Evolutionary conservation across 2,888 invertebrate species (phyloP).

Genomic region (Branchipolynoe longqiensis): DNA sequence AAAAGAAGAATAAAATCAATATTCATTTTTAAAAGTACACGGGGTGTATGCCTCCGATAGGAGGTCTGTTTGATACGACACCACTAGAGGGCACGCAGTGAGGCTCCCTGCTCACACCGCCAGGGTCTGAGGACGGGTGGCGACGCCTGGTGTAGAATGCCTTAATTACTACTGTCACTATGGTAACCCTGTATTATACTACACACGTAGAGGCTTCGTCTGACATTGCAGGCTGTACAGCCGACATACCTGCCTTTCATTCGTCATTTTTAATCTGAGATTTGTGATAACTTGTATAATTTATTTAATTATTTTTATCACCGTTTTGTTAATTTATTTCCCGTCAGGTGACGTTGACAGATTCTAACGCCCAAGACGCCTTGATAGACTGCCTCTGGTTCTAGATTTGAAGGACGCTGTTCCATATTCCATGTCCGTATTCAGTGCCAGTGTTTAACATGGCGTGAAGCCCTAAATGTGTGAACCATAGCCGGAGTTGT

Average conservation of each 20-base stretch:
- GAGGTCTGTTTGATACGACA: too few relatives aligned
- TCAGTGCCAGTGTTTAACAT: slow-evolving; percentile 39
- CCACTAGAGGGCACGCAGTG: slow-evolving; percentile 16
- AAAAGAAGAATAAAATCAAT: too few relatives aligned
- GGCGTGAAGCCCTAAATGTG: too few relatives aligned
- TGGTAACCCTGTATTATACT: slow-evolving; percentile 42
- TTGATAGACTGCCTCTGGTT: slow-evolving; percentile 51
- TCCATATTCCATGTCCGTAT: slow-evolving; percentile 12
- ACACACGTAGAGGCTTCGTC: slow-evolving; percentile 30
- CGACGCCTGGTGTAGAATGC: slow-evolving; percentile 49
- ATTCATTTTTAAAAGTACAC: too few relatives aligned
- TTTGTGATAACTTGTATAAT: slow-evolving; percentile 53
- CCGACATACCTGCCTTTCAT: slow-evolving; percentile 26
- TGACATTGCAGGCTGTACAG: slow-evolving; percentile 32
- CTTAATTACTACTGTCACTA: slow-evolving; percentile 50
- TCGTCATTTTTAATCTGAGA: slow-evolving; percentile 35
- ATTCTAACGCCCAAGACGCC: not conserved
- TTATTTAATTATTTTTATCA: slow-evolving; percentile 50
- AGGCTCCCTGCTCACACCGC: slow-evolving; percentile 11
- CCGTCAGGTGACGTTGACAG: not conserved
- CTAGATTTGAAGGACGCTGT: not conserved
- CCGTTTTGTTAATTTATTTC: slow-evolving; percentile 37
- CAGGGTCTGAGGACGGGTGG: slow-evolving; percentile 12
- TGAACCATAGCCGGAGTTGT: too few relatives aligned
- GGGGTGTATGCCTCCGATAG: too few relatives aligned